Percentiles rank a stretch among this genome's conserved stretches.
phyloP scores from a whole-genome alignment of 1,140 invertebrate species.

The Apolygus lucorum region DNA sequence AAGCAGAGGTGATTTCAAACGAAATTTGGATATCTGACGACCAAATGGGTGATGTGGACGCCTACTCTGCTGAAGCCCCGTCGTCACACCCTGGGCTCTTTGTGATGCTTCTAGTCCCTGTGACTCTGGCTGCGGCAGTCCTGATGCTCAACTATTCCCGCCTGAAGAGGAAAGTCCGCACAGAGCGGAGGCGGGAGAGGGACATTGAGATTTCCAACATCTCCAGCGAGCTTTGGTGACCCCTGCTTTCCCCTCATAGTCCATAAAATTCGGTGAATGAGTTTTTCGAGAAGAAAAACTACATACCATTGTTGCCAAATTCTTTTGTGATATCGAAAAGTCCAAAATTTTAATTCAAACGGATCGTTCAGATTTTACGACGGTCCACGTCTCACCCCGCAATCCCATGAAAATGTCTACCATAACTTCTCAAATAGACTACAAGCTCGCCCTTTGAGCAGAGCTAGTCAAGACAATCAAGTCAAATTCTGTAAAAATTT shows the following conservation, averaged over 20 bases:
- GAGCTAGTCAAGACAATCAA: no score
- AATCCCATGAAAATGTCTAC: no score
- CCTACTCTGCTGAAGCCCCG: conserved; percentile 24
- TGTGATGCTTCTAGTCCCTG: conserved; percentile 25
- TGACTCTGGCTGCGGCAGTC: conserved; percentile 19
- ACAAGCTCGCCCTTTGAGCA: no score
- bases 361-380: no score
- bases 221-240: conserved; percentile 30
- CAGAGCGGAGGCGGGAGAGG: conserved; percentile 12
- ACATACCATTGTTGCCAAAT: no score
- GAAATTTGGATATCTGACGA: conserved; percentile 22
- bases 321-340: no score
- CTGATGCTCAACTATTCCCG: conserved; percentile 24
- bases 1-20: conserved; percentile 18
- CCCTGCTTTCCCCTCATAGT: conserved; percentile 19
- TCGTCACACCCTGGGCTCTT: conserved; percentile 28
- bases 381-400: no score
- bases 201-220: conserved; percentile 29
- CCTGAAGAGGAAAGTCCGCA: conserved; percentile 4
- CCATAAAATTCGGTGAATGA: no score
- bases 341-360: no score
- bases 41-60: conserved; percentile 21
- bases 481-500: no score
- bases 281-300: no score
- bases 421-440: no score